phyloP scores from a whole-genome alignment of 2,797 vertebrate genomes.

The Sebastes vulpes region DNA sequence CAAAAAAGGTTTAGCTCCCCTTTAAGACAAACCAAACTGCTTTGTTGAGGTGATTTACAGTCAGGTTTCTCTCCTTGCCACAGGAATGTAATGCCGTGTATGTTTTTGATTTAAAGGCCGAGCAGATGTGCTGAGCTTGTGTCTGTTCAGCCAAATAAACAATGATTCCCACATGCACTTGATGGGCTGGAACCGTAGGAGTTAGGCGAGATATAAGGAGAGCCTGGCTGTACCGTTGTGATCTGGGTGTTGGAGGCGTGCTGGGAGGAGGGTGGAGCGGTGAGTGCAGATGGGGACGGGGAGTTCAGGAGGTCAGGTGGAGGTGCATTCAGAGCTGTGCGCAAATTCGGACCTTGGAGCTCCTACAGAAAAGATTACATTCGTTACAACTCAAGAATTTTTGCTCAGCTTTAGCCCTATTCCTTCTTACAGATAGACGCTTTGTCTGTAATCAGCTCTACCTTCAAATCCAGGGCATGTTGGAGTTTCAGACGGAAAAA shows the following conservation, averaged over 20 bases:
- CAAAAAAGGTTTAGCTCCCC: no score
- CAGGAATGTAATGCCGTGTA: slow-evolving; percentile 55
- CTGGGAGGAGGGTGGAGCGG: slow-evolving; percentile 62
- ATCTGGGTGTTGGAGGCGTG: slow-evolving; percentile 54
- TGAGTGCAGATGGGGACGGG: slow-evolving; percentile 10
- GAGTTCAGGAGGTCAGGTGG: slow-evolving; percentile 47
- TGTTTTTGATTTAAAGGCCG: slow-evolving; percentile 55
- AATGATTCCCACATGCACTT: slow-evolving; percentile 39
- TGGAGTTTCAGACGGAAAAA: slow-evolving; percentile 87
- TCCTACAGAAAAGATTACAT: slow-evolving; percentile 76
- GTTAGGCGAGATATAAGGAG: slow-evolving; percentile 8
- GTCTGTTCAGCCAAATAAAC: slow-evolving; percentile 58
- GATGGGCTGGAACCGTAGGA: slow-evolving; percentile 15
- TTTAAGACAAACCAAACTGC: background rate
- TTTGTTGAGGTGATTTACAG: slow-evolving; percentile 14
- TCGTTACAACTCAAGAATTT: background rate
- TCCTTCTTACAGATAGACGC: background rate
- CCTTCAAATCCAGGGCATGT: slow-evolving; percentile 89
- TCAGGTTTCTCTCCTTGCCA: slow-evolving; percentile 12
- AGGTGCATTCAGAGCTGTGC: slow-evolving; percentile 19
- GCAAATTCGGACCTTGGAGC: slow-evolving; percentile 81
- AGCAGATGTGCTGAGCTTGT: slow-evolving; percentile 64
- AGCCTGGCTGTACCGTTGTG: slow-evolving; percentile 64
- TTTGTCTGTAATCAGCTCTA: slow-evolving; percentile 44
- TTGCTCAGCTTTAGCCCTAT: background rate